Evolutionary conservation across 2,888 invertebrate genomes (phyloP).

Genomic region (Leptinotarsa rubiginosa): DNA sequence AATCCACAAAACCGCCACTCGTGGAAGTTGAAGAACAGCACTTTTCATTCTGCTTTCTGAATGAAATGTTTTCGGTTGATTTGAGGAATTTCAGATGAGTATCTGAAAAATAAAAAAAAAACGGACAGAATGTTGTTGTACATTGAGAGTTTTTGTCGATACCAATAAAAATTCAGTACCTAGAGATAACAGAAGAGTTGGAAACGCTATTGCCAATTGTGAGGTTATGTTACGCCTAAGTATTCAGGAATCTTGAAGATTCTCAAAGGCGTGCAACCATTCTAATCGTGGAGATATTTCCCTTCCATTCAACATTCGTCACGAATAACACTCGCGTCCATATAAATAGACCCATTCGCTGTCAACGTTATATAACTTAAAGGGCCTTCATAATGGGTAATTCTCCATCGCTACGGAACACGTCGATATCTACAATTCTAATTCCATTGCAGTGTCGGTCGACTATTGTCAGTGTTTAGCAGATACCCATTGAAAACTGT

Average conservation of each 20-base stretch:
- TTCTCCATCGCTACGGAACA: conserved; percentile 39
- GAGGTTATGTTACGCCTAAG: neutral
- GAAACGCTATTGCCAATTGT: no score
- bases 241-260: neutral
- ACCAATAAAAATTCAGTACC: no score
- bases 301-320: conserved; percentile 19
- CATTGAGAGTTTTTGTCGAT: no score
- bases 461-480: conserved; percentile 41
- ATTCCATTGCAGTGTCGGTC: conserved; percentile 40
- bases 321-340: conserved; percentile 29
- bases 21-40: no score
- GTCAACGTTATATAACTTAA: conserved; percentile 37
- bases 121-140: no score
- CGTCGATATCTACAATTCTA: conserved; percentile 43
- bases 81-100: no score
- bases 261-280: neutral
- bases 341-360: conserved; percentile 42
- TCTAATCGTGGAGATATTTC: conserved; percentile 10
- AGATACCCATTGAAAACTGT: conserved; percentile 40
- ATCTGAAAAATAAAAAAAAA: no score
- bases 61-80: no score
- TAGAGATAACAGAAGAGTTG: no score
- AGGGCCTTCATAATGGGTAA: conserved; percentile 37
- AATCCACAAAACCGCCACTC: no score
- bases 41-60: no score